These are phyloP conservation scores for Rattus norvegicus DNA, from an alignment of 2,113 vertebrate genomes.

Conservation along the genomic window GRCr8 NC_086032.1:103343001-103343500, in stretches of 20 bases:
- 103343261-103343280: too few species aligned
- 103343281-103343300: too few species aligned
- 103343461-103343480: background rate
- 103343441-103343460: background rate
- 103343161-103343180: background rate
- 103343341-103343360: background rate
- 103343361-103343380: background rate
- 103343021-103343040: background rate
- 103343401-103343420: too few species aligned
- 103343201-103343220: background rate
- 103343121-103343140: background rate
- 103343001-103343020: background rate
- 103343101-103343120: background rate
- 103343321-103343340: background rate
- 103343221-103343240: background rate
- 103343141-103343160: background rate
- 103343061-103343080: background rate
- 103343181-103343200: rapidly evolving
- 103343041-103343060: background rate
- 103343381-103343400: background rate
- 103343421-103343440: constrained; percentile 12
- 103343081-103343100: background rate
- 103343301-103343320: too few species aligned
- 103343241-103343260: rapidly evolving
- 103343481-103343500: background rate